Conservation (phyloP, 2,888 invertebrate genomes). For the Drosophila macrospina region DNA sequence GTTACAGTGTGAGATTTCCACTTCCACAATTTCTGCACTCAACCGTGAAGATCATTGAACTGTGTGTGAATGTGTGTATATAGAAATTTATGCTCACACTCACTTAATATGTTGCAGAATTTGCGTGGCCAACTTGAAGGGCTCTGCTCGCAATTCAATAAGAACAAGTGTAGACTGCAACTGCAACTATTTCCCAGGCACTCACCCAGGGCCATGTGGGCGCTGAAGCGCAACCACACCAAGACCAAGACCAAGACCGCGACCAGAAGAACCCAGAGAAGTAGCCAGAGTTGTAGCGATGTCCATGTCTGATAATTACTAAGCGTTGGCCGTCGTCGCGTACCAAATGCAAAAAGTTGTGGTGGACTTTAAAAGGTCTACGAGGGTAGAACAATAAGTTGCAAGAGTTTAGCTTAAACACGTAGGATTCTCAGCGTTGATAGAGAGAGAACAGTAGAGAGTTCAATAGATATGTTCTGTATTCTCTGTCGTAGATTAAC, state of each 20-base stretch:
- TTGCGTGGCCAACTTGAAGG: constrained; percentile 66
- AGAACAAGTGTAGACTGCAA: constrained; percentile 56
- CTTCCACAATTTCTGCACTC: constrained; percentile 40
- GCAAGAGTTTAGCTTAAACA: background rate
- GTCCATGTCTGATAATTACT: constrained; percentile 45
- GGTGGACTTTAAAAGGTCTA: constrained; percentile 6
- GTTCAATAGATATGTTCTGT: too few species aligned
- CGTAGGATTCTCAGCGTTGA: background rate
- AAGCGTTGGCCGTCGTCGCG: constrained; percentile 26
- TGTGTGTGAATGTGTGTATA: constrained; percentile 19
- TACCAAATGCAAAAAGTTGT: constrained; percentile 22
- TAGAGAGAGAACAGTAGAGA: background rate
- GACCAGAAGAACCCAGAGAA: constrained; percentile 28
- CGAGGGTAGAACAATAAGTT: constrained; percentile 28
- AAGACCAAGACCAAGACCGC: constrained; percentile 44
- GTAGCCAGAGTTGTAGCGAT: constrained; percentile 27
- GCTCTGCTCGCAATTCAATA: constrained; percentile 53
- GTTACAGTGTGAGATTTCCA: constrained; percentile 63
- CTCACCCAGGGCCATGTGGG: constrained; percentile 53
- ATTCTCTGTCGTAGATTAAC: too few species aligned
- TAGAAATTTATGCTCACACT: constrained; percentile 6
- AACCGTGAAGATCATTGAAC: constrained; percentile 75
- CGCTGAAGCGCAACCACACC: constrained; percentile 70
- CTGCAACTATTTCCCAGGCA: constrained; percentile 57
- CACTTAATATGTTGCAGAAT: constrained; percentile 47